A percentile compares a stretch with the other conserved stretches of the same genome.
Evolutionary conservation across 64 coral and sea anemone species (phyloP).

Genomic region (Hydrozoanthus tunicans): DNA sequence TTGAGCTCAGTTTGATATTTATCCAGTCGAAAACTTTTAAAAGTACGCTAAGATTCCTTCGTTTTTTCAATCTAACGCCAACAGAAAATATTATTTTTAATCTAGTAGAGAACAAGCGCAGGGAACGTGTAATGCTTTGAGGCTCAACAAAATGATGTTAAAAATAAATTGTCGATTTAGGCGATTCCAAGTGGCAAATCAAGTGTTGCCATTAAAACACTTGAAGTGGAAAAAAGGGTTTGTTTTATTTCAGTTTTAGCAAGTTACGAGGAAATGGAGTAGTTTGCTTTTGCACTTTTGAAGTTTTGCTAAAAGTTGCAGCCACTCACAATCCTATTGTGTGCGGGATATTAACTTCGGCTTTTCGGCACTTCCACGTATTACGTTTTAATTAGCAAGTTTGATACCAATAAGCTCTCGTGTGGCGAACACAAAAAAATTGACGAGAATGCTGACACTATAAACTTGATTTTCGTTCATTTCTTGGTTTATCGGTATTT

Average conservation of each 20-base stretch:
- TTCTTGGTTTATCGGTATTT: background rate
- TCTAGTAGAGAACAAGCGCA: background rate
- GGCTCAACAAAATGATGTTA: background rate
- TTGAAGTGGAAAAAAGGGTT: background rate
- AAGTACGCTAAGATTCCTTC: too few relatives aligned
- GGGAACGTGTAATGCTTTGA: background rate
- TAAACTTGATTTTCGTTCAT: background rate
- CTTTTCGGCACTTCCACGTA: background rate
- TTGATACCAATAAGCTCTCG: background rate
- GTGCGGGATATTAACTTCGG: background rate
- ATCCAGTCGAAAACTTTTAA: too few relatives aligned
- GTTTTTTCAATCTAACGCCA: background rate
- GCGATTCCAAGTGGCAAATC: background rate
- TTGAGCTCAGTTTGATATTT: too few relatives aligned
- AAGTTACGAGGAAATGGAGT: background rate
- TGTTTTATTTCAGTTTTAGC: constrained; percentile 7
- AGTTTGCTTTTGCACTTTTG: constrained; percentile 5
- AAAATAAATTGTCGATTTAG: background rate
- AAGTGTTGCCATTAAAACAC: background rate
- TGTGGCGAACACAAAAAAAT: background rate
- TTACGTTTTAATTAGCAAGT: constrained; percentile 47
- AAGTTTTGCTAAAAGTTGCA: constrained; percentile 24
- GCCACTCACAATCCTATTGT: constrained; percentile 1
- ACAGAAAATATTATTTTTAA: background rate
- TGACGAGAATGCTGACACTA: background rate